Evolutionary conservation across 2,113 vertebrate species (phyloP).

Genomic region (Bothrops jararaca): DNA sequence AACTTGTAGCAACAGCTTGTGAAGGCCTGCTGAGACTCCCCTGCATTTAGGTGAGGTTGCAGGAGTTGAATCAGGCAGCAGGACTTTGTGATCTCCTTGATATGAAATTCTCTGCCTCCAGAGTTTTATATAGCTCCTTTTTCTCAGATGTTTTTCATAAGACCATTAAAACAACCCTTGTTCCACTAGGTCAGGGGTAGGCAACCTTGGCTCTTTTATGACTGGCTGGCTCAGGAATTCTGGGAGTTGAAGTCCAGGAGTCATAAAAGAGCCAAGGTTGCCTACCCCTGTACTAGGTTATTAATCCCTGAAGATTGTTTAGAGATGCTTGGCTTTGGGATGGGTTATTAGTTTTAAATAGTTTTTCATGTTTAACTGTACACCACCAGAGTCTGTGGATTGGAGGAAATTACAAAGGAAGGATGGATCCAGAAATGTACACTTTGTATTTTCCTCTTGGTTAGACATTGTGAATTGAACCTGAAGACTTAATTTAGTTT

Average conservation of each 20-base stretch:
- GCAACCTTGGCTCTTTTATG: no score
- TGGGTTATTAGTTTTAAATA: not conserved
- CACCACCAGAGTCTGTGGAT: not conserved
- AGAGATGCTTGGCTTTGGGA: not conserved
- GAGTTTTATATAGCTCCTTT: not conserved
- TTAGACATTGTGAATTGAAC: not conserved
- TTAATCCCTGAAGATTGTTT: not conserved
- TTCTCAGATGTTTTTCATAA: not conserved
- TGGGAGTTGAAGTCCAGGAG: no score
- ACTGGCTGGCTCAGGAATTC: no score
- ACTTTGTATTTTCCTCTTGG: not conserved
- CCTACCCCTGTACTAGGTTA: not conserved
- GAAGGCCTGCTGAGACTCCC: not conserved
- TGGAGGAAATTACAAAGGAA: not conserved
- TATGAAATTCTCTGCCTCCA: not conserved
- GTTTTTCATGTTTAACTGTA: not conserved
- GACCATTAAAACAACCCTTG: not conserved
- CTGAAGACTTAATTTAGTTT: not conserved
- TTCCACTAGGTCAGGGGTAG: not conserved
- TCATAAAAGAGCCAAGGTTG: no score
- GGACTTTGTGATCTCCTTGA: not conserved
- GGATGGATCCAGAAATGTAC: not conserved
- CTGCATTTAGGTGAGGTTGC: not conserved
- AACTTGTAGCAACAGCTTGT: not conserved
- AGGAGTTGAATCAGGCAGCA: not conserved